Evolutionary conservation across 1,140 invertebrate genomes (phyloP), one percentile per base, ranked within the genome.

Genomic region (Eupristina koningsbergeri): DNA sequence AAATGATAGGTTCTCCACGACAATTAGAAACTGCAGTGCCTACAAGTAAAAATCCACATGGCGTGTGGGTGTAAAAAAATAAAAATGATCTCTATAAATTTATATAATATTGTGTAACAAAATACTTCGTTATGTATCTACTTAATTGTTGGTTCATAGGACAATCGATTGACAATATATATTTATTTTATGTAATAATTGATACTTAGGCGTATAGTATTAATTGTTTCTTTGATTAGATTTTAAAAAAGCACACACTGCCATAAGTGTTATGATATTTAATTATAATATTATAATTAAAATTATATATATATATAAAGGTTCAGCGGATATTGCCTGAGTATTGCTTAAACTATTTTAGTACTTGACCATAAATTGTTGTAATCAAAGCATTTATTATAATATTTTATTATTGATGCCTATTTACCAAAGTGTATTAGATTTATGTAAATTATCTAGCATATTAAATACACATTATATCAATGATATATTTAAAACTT

Each of bases 11-110:
- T 29, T 97, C 97, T 47, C 97, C 97, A 58, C 93, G 97, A 85
- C 97, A 98, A 91, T 92, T 98, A 61, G 97, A 98, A 92, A 98
- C 97, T 91, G 97, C 97, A 53, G 97, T 98, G 71, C 97, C 97
- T 64, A 98, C 97, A 29, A 98, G 96, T 91, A 98, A 98, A 92
- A 98, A 98, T 93, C 97, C 97, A 61, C 97, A 98, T 89, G 98
- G 98, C 39, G 97, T 99, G 77, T 99, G 98, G 98, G 97, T 99
- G 63, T 98, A 94, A 93, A 85, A 77, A 86, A 84, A 80, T 64
- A 58, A 63, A 85, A 85, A 80, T 86, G 85, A 86, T 86, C 85
- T 86, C 85, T 79, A 81, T 45, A 29, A 73, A 82, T 79, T 82
- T 71, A 85, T 85, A 81, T 58, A 80, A 77, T 63, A 73, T 79